Percentiles rank a stretch among this genome's conserved stretches.
These are phyloP conservation scores for Drosophila nikananu DNA, from an alignment of 1,140 invertebrate genomes.

Conservation along the genomic window DNA sequence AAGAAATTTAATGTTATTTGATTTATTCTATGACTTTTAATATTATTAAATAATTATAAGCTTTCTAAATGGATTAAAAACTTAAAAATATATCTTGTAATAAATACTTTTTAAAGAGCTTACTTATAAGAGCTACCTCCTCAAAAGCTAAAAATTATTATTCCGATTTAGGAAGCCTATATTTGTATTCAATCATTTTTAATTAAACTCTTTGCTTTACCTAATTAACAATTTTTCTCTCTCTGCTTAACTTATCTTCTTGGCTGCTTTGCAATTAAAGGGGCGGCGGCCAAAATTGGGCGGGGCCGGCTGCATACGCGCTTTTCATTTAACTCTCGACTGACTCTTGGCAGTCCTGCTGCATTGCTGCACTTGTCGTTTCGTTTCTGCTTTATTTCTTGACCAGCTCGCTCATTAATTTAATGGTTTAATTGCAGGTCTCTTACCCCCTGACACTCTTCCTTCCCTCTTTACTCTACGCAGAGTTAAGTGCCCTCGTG, in stretches of 20 bases:
- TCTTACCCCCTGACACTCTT: constrained; percentile 12
- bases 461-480: too few species aligned
- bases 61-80: too few species aligned
- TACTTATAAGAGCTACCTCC: too few species aligned
- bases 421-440: constrained; percentile 80
- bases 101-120: too few species aligned
- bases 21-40: too few species aligned
- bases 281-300: constrained; percentile 69
- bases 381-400: constrained; percentile 38
- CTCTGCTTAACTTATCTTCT: constrained; percentile 14
- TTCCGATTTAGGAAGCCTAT: background rate
- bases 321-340: constrained; percentile 69
- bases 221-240: background rate
- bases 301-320: constrained; percentile 66
- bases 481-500: constrained; percentile 12
- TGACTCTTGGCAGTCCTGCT: constrained; percentile 21
- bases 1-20: too few species aligned
- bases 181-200: background rate
- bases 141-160: too few species aligned
- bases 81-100: too few species aligned
- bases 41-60: too few species aligned
- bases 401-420: constrained; percentile 72
- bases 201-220: background rate
- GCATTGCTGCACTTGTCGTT: constrained; percentile 40
- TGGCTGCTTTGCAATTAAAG: constrained; percentile 64